Percentiles rank a stretch among this genome's conserved stretches.
These are phyloP conservation scores for Porites evermanni DNA, from an alignment of 92 coral and sea anemone genomes.

Conservation along the genomic window DNA sequence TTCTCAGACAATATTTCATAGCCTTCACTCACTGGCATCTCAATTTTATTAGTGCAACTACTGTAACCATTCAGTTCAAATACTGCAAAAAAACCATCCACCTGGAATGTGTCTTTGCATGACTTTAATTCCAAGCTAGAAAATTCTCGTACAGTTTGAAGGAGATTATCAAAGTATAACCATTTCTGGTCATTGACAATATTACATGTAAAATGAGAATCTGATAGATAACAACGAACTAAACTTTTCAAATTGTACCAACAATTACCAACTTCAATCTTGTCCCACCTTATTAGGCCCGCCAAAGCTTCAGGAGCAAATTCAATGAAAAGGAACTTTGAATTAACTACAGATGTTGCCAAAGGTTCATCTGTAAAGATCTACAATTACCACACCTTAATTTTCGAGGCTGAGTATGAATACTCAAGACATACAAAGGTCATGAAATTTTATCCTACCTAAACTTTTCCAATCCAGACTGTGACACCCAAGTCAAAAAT, in stretches of 20 bases:
- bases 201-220: slow-evolving; percentile 23
- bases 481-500: slow-evolving; percentile 38
- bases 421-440: slow-evolving; percentile 35
- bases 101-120: slow-evolving; percentile 13
- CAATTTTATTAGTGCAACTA: slow-evolving; percentile 19
- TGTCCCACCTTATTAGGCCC: slow-evolving; percentile 26
- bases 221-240: slow-evolving; percentile 26
- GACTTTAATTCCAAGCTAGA: neutral
- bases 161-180: neutral
- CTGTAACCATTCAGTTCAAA: slow-evolving; percentile 12
- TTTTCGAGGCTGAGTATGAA: slow-evolving; percentile 28
- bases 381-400: slow-evolving; percentile 32
- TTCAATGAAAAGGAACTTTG: slow-evolving; percentile 26
- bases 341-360: slow-evolving; percentile 18
- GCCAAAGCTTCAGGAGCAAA: slow-evolving; percentile 27
- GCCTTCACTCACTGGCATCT: neutral
- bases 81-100: slow-evolving; percentile 42
- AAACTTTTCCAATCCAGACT: slow-evolving; percentile 37
- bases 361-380: slow-evolving; percentile 32
- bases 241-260: slow-evolving; percentile 34
- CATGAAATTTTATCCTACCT: slow-evolving; percentile 36
- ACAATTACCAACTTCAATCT: slow-evolving; percentile 23
- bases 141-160: slow-evolving; percentile 16
- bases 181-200: neutral
- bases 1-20: neutral